These are phyloP conservation scores for Pagetopsis macropterus DNA, from an alignment of 2,797 vertebrate genomes.

Conservation along the genomic window DNA sequence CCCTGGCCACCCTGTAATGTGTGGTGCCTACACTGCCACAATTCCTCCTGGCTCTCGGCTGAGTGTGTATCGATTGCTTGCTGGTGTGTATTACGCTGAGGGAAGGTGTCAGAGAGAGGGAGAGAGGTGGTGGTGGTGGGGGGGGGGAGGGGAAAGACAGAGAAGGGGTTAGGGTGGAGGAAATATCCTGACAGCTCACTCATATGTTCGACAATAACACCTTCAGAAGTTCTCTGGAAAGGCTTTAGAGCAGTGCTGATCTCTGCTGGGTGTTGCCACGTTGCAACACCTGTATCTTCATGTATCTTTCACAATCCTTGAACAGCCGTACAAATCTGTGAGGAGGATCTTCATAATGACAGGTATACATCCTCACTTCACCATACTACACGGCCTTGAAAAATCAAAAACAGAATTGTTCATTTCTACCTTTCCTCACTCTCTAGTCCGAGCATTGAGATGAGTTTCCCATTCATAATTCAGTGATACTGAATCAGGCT, in stretches of 20 bases:
- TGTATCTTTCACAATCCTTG: conserved; percentile 2
- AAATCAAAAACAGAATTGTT: conserved; percentile 2
- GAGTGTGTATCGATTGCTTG: conserved; percentile 81
- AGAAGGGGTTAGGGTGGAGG: conserved; percentile 62
- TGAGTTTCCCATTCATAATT: conserved; percentile 56
- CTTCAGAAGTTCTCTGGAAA: conserved; percentile 52
- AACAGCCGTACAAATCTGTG: conserved; percentile 3
- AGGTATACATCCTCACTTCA: neutral
- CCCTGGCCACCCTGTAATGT: conserved; percentile 82
- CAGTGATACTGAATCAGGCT: conserved; percentile 50
- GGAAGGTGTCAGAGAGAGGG: conserved; percentile 69
- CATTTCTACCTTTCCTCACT: conserved; percentile 6
- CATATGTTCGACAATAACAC: conserved; percentile 65
- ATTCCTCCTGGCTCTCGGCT: conserved; percentile 80
- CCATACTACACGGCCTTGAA: neutral
- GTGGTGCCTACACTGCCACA: conserved; percentile 82
- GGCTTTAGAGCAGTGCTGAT: conserved; percentile 30
- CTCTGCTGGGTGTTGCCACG: conserved; percentile 10
- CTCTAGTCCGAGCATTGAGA: conserved; percentile 37
- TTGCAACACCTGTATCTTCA: conserved; percentile 19
- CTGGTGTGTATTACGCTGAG: conserved; percentile 81
- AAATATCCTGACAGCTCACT: conserved; percentile 79
- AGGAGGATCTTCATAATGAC: conserved; percentile 9
- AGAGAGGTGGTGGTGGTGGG: conserved; percentile 27
- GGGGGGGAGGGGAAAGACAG: conserved; percentile 57